phyloP scores from a whole-genome alignment of 1,140 invertebrate species.

The Euwallacea similis region DNA sequence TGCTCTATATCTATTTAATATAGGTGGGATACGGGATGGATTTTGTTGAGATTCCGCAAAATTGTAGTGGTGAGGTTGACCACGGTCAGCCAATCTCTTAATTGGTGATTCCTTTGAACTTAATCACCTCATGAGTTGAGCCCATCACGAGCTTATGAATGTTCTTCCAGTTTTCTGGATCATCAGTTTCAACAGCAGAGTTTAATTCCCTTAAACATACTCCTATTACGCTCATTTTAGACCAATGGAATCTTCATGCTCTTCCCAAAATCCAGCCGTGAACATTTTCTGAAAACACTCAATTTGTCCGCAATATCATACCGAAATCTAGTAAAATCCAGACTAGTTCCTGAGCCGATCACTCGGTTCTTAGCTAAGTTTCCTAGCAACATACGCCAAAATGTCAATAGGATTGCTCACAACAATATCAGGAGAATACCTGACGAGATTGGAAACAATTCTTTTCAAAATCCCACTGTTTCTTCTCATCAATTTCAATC shows the following conservation, averaged over 20 bases:
- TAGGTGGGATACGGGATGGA: constrained; percentile 80
- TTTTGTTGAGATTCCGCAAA: constrained; percentile 72
- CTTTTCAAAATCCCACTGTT: constrained; percentile 87
- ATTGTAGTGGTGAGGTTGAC: constrained; percentile 72
- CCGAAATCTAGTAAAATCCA: constrained; percentile 86
- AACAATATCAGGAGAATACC: constrained; percentile 84
- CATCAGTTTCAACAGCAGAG: constrained; percentile 70
- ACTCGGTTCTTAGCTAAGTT: constrained; percentile 80
- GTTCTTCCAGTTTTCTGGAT: constrained; percentile 76
- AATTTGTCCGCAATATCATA: constrained; percentile 82
- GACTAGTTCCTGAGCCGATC: constrained; percentile 89
- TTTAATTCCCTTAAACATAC: constrained; percentile 78
- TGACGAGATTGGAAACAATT: constrained; percentile 79
- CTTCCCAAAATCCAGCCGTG: constrained; percentile 89
- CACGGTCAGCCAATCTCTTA: constrained; percentile 86
- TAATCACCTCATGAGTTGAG: constrained; percentile 87
- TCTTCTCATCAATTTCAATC: constrained; percentile 80
- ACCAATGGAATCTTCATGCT: constrained; percentile 89
- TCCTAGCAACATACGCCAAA: constrained; percentile 89
- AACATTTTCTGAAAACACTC: constrained; percentile 75
- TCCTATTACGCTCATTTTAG: constrained; percentile 88
- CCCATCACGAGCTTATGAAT: constrained; percentile 80
- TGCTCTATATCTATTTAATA: constrained; percentile 76
- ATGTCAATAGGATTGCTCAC: constrained; percentile 92
- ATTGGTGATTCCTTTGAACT: constrained; percentile 85